Evolutionary conservation across 2,797 vertebrate genomes (phyloP), one percentile per base, ranked within the genome.

Genomic region (Galaxias olidus): DNA sequence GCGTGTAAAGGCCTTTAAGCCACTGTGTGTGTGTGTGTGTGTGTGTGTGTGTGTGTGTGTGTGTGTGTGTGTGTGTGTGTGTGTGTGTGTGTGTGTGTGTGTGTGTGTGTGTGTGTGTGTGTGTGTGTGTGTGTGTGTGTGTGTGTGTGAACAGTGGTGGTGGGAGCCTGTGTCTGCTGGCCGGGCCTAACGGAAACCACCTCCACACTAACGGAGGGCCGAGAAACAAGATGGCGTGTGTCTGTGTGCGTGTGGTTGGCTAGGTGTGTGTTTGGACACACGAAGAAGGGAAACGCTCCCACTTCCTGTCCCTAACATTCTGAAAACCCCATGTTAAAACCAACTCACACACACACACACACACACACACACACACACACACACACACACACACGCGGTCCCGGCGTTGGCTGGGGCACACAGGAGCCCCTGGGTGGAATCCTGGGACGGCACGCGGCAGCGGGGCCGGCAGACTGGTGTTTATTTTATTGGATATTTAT

Each of bases 401-500:
- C 30, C 6, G 30, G 30, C 30, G 30, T 30, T 30, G 30, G 30
- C 30, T 3, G 30, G 6, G 30, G 30, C 30, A 30, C 30, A 6
- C 30, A 6, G 30, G 30, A 55, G 73, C 43, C 65, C 53, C 55
- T 74, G 68, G 68, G 42, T 72, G 46, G 59, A 46, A 73, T 80
- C 74, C 73, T 49, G 4, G 64, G 15, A 41, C 74, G 67, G 77
- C 72, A 67, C 73, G 64, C 61, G 69, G 80, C 74, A 73, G 73
- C 17, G 6, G 17, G 44, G 44, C 64, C 8, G 49, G 84, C 74
- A 17, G 59, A 81, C 71, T 74, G 66, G 73, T 91, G 89, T 91
- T 91, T 92, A 92, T 90, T 91, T 91, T 90, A 92, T 89, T 86
- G 78, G 80, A 84, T 92, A 90, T 91, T 91, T 91, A 91, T 89